Conservation (phyloP, 1,140 invertebrate species). For the Caerostris darwini region DNA sequence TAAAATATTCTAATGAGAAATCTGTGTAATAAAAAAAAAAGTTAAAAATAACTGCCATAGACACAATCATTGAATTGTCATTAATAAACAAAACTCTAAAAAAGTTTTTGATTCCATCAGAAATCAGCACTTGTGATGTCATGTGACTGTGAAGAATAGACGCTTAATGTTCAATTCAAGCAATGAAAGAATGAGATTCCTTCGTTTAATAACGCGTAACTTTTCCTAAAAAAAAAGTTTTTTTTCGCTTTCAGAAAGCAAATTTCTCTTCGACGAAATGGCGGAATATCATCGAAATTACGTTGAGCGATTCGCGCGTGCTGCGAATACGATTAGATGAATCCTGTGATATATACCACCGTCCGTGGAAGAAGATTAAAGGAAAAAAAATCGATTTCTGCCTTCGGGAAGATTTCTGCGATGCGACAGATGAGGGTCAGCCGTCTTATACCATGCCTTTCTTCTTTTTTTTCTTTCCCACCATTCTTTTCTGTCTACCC, state of each 20-base stretch:
- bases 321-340: conserved; percentile 40
- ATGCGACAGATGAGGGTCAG: conserved; percentile 44
- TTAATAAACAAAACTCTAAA: too few relatives aligned
- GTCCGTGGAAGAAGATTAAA: conserved; percentile 58
- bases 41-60: too few relatives aligned
- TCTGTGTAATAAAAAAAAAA: too few relatives aligned
- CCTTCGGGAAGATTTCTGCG: conserved; percentile 37
- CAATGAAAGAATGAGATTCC: neutral
- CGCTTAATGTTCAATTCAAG: neutral
- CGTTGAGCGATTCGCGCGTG: conserved; percentile 23
- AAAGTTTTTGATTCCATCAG: too few relatives aligned
- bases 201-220: conserved; percentile 3
- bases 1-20: too few relatives aligned
- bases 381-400: conserved; percentile 17
- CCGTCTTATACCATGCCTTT: neutral
- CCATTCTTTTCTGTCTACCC: neutral
- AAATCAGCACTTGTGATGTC: too few relatives aligned
- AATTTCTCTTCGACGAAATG: neutral
- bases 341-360: neutral
- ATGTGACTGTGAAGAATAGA: neutral
- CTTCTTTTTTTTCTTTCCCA: neutral
- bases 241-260: conserved; percentile 22
- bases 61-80: too few relatives aligned
- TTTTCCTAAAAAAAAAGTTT: neutral
- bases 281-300: neutral